phyloP scores from a whole-genome alignment of 2,113 vertebrate genomes.

The Oncorhynchus masou region DNA sequence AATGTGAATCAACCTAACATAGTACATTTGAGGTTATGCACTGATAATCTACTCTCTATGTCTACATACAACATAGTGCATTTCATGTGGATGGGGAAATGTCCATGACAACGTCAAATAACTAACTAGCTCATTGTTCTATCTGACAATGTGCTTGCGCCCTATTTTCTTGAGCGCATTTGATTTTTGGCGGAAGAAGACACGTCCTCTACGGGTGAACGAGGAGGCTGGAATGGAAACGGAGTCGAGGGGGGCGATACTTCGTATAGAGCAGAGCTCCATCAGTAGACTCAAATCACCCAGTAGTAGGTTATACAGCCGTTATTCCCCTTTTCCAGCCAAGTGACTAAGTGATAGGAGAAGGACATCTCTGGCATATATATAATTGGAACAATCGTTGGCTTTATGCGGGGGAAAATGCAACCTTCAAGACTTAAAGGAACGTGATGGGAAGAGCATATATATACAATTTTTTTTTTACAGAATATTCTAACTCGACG shows the following conservation, averaged over 20 bases:
- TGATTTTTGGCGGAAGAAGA: constrained; percentile 12
- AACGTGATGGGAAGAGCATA: constrained; percentile 4
- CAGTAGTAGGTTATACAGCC: not conserved
- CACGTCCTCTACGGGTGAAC: not conserved
- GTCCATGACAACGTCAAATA: no score
- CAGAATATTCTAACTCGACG: not conserved
- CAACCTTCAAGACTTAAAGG: not conserved
- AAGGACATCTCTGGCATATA: not conserved
- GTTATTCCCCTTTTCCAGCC: not conserved
- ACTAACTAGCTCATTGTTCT: no score
- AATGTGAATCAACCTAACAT: not conserved
- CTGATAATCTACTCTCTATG: not conserved
- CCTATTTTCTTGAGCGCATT: constrained; percentile 10
- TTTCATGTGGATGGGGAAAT: not conserved
- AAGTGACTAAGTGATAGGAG: not conserved
- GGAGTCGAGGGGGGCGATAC: not conserved
- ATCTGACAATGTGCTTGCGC: not conserved
- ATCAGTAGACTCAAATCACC: not conserved
- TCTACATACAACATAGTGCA: not conserved
- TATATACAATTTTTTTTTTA: no score
- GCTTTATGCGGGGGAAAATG: not conserved
- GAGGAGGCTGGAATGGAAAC: not conserved
- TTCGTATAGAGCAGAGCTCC: not conserved
- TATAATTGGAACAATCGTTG: not conserved
- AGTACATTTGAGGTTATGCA: not conserved